Conservation (phyloP, 1,140 invertebrate genomes). For the Scaptomyza graminum region DNA sequence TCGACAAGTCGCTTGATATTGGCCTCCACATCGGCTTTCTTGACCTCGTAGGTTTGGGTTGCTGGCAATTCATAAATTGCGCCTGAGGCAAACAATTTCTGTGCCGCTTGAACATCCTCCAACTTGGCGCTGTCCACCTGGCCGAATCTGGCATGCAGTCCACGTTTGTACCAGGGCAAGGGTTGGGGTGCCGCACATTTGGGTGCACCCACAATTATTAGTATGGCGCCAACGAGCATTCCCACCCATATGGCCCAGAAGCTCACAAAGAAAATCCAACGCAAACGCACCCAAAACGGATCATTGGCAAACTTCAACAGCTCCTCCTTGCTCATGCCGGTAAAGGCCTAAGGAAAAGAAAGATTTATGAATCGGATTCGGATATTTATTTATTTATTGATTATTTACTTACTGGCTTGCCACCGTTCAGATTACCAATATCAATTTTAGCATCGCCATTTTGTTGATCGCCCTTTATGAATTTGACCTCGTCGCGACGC, state of each 20-base stretch:
- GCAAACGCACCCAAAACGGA: slow-evolving; percentile 94
- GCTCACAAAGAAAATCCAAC: slow-evolving; percentile 92
- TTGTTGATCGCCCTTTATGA: slow-evolving; percentile 87
- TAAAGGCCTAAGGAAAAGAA: slow-evolving; percentile 85
- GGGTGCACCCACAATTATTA: slow-evolving; percentile 92
- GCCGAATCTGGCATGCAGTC: slow-evolving; percentile 68
- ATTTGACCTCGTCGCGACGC: slow-evolving; percentile 88
- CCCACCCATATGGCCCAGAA: slow-evolving; percentile 94
- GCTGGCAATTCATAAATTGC: slow-evolving; percentile 78
- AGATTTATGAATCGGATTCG: not conserved
- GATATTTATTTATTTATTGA: not conserved
- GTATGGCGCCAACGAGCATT: slow-evolving; percentile 93
- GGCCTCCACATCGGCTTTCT: slow-evolving; percentile 58
- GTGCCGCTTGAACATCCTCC: slow-evolving; percentile 45
- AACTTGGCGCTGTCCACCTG: slow-evolving; percentile 31
- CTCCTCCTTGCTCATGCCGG: slow-evolving; percentile 95
- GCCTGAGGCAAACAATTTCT: slow-evolving; percentile 62
- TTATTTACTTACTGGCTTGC: slow-evolving; percentile 84
- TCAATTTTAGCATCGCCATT: slow-evolving; percentile 95
- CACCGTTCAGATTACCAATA: slow-evolving; percentile 87
- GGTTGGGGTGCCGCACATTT: slow-evolving; percentile 90
- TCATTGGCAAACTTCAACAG: slow-evolving; percentile 96
- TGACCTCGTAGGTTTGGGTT: slow-evolving; percentile 65
- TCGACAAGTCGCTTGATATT: slow-evolving; percentile 67
- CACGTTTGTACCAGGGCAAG: slow-evolving; percentile 86